These are phyloP conservation scores for Trogon melanurus DNA, from an alignment of 2,113 vertebrate species.

Conservation along the genomic window DNA sequence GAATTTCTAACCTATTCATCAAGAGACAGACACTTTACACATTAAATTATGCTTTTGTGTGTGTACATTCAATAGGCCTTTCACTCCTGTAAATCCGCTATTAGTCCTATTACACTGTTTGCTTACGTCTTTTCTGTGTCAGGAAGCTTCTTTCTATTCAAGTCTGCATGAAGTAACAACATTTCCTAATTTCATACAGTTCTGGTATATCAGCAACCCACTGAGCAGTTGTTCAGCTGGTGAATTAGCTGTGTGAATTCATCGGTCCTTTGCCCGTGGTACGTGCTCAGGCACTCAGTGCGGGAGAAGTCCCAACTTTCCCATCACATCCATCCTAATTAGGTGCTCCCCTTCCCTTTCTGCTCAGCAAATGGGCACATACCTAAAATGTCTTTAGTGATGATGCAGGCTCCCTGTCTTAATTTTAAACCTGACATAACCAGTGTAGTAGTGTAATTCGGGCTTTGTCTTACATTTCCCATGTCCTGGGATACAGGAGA, in stretches of 20 bases:
- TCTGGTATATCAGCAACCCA: not conserved
- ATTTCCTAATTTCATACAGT: slow-evolving; percentile 45
- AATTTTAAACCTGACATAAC: not conserved
- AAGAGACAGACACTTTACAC: slow-evolving; percentile 12
- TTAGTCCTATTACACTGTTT: slow-evolving; percentile 34
- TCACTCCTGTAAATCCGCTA: slow-evolving; percentile 18
- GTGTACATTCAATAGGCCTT: slow-evolving; percentile 26
- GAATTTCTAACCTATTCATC: slow-evolving; percentile 47
- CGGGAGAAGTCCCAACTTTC: not conserved
- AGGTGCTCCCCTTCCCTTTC: not conserved
- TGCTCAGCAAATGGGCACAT: not conserved
- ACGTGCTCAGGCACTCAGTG: not conserved
- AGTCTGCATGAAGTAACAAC: not conserved
- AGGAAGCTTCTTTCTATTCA: slow-evolving; percentile 52
- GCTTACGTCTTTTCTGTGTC: slow-evolving; percentile 23
- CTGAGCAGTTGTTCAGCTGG: slow-evolving; percentile 23
- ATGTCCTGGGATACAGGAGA: not conserved
- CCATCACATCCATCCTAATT: not conserved
- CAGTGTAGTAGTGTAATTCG: not conserved
- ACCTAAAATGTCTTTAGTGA: not conserved
- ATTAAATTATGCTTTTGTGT: slow-evolving; percentile 42
- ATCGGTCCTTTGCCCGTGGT: not conserved
- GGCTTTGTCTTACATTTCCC: not conserved
- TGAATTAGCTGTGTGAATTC: slow-evolving; percentile 3
- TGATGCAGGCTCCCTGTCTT: not conserved